A percentile compares a stretch with the other conserved stretches of the same genome.
phyloP scores from a whole-genome alignment of 2,113 vertebrate species.

The Dermatemys mawii region DNA sequence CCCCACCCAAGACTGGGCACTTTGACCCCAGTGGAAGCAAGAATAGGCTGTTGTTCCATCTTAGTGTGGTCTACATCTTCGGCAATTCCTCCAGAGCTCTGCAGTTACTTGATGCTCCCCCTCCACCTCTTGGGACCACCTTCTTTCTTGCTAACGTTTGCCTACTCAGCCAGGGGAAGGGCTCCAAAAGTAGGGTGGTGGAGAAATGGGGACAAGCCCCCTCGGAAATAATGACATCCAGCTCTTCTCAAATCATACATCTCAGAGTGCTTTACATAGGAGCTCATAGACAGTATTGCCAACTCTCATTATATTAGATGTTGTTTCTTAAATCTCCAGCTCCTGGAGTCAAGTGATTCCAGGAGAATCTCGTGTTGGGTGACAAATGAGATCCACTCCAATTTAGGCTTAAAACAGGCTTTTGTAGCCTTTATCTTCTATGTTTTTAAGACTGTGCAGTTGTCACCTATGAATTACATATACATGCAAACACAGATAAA shows the following conservation, averaged over 20 bases:
- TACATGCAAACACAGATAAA: not conserved
- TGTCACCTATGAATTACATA: not conserved
- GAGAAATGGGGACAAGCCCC: not conserved
- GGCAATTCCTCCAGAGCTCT: not conserved
- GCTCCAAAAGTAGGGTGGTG: not conserved
- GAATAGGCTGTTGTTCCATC: not conserved
- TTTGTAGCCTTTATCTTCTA: not conserved
- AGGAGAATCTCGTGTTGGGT: not conserved
- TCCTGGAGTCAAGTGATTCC: not conserved
- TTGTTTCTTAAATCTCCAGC: not conserved
- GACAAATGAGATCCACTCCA: not conserved
- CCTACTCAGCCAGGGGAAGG: not conserved
- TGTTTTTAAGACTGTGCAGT: not conserved
- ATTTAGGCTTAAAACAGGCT: not conserved
- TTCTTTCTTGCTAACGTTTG: not conserved
- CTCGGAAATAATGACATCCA: not conserved
- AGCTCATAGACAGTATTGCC: not conserved
- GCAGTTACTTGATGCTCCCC: not conserved
- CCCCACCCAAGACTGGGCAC: not conserved
- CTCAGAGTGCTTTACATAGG: not conserved
- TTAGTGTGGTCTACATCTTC: not conserved
- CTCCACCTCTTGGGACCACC: not conserved
- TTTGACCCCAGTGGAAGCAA: not conserved
- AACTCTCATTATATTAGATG: not conserved
- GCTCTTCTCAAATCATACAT: not conserved